A percentile compares a stretch with the other conserved stretches of the same genome.
These are phyloP conservation scores for Scaptodrosophila lebanonensis DNA, from an alignment of 1,140 invertebrate species.

Conservation along the genomic window DNA sequence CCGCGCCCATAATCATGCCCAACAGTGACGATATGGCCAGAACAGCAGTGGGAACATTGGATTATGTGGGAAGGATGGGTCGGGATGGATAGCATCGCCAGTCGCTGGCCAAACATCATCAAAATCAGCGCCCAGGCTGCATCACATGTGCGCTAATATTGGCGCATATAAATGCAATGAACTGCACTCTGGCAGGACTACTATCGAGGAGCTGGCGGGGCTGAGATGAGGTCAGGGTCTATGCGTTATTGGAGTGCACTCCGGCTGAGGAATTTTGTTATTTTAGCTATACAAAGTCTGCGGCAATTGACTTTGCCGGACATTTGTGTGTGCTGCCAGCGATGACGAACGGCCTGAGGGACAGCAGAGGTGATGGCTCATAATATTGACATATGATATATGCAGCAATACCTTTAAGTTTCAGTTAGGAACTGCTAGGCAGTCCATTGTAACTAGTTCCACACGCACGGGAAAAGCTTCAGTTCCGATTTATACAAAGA, in stretches of 20 bases:
- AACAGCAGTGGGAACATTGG: neutral
- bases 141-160: slow-evolving; percentile 56
- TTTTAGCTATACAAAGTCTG: slow-evolving; percentile 77
- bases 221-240: too few relatives aligned
- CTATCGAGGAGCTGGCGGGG: slow-evolving; percentile 17
- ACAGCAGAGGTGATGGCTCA: slow-evolving; percentile 5
- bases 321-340: slow-evolving; percentile 24
- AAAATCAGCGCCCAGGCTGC: slow-evolving; percentile 42
- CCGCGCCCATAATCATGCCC: slow-evolving; percentile 39
- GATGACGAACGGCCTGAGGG: neutral
- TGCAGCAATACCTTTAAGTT: too few relatives aligned
- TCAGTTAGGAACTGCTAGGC: too few relatives aligned
- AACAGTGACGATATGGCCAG: neutral
- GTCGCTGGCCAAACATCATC: slow-evolving; percentile 67
- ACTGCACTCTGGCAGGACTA: slow-evolving; percentile 46
- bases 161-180: slow-evolving; percentile 70
- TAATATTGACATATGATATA: slow-evolving; percentile 37
- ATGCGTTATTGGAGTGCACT: too few relatives aligned
- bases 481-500: too few relatives aligned
- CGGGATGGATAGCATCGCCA: slow-evolving; percentile 13
- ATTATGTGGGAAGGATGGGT: neutral
- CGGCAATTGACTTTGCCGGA: slow-evolving; percentile 63
- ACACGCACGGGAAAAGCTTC: too few relatives aligned
- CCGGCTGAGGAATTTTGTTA: slow-evolving; percentile 55
- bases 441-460: too few relatives aligned